Evolutionary conservation across 2,113 vertebrate species (phyloP).

Genomic region (Cyphomyrus plagiostoma): DNA sequence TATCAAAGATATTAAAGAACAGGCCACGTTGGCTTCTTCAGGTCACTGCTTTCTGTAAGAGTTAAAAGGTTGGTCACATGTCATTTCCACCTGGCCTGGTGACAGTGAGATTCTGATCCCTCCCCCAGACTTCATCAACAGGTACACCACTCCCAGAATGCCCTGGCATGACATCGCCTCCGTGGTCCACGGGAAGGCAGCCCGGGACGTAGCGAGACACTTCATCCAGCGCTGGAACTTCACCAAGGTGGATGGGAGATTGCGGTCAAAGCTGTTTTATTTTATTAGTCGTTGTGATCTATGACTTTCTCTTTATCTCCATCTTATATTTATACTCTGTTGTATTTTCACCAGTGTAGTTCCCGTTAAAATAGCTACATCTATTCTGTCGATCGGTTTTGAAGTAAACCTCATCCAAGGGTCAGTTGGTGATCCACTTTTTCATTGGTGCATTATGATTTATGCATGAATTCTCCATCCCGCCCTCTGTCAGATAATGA

Average conservation of each 20-base stretch:
- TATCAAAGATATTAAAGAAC: not conserved
- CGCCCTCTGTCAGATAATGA: slow-evolving; percentile 69
- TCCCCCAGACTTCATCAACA: slow-evolving; percentile 72
- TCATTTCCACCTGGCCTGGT: not conserved
- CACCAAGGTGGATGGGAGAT: slow-evolving; percentile 69
- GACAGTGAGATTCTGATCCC: not conserved
- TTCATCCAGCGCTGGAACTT: slow-evolving; percentile 99
- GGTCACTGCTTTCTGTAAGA: not conserved
- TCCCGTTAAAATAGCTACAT: not conserved
- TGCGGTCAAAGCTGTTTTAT: not conserved
- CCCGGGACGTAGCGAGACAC: slow-evolving; percentile 83
- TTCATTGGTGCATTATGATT: not conserved
- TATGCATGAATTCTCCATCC: not conserved
- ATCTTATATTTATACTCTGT: not conserved
- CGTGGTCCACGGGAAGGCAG: slow-evolving; percentile 72
- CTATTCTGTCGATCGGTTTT: not conserved
- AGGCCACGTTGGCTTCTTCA: not conserved
- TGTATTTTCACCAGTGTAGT: not conserved
- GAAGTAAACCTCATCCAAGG: not conserved
- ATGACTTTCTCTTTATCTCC: not conserved
- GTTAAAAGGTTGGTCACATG: not conserved
- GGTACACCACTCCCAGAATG: slow-evolving; percentile 83
- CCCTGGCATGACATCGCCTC: slow-evolving; percentile 92
- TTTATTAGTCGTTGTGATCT: not conserved
- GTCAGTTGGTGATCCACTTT: not conserved